phyloP scores from a whole-genome alignment of 2,797 vertebrate species.

The Cossypha niveicapilla region DNA sequence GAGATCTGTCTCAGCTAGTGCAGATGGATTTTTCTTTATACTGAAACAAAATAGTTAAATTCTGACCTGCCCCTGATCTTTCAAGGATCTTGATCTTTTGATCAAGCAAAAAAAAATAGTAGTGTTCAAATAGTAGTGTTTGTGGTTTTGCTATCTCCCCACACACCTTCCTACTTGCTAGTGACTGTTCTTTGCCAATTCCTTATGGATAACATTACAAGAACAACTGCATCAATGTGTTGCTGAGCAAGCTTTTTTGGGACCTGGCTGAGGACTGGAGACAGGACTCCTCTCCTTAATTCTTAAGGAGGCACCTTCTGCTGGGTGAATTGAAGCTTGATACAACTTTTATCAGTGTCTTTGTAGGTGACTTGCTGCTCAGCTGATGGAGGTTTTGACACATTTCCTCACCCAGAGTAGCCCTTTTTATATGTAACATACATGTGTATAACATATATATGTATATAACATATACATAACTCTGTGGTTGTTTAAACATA shows the following conservation, averaged over 20 bases:
- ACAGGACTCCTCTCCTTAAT: neutral
- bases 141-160: neutral
- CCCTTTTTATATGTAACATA: neutral
- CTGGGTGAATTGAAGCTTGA: neutral
- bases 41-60: neutral
- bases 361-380: neutral
- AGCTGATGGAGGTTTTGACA: neutral
- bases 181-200: neutral
- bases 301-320: neutral
- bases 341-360: neutral
- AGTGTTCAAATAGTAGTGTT: neutral
- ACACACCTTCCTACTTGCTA: neutral
- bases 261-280: neutral
- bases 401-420: neutral
- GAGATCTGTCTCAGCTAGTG: neutral
- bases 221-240: neutral
- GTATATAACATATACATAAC: neutral
- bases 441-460: neutral
- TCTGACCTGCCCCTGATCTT: neutral
- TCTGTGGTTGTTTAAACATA: neutral
- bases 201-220: neutral
- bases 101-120: neutral
- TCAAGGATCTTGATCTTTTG: neutral
- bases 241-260: neutral
- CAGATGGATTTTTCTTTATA: neutral